Evolutionary conservation across 2,113 vertebrate species (phyloP), one percentile per base, ranked within the genome.

Genomic region (rabbit (Oryctolagus cuniculus)): DNA sequence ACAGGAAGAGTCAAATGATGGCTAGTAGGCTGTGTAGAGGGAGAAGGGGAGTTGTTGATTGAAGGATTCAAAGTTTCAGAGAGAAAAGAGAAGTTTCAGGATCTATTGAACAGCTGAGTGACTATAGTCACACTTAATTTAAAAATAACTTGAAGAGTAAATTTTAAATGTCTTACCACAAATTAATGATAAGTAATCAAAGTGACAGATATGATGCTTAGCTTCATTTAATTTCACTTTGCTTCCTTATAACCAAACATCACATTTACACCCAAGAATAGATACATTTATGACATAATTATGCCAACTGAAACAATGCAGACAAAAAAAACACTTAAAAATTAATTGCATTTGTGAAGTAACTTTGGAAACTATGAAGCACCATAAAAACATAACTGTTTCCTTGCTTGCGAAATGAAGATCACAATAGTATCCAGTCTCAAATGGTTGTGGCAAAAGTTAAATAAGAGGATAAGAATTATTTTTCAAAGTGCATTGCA

Each of bases 11-110:
- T 72, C 34, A 21, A 63, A 61, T 82, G 67, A 58, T 72, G 53
- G 12, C 61, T 25, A n/a, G 12, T 11, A 31, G 17, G 5, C 2
- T 11, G 6, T 1, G 5, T 0, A 4, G 34, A 9, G 17, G 21
- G 64, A 36, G 24, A 6, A 11, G 24, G 36, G 17, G 38, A 51
- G 36, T 21, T 51, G 38, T 49, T 49, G 9, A 36, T 34, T 1
- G 4, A 49, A 93, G 51, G 11, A 15, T 63, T 34, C 7, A 79
- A 55, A 66, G 31, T 73, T 80, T 93, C 17, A 87, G 31, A 38
- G 29, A 31, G 36, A 29, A 63, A 31, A 29, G 22, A 29, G 44
- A 63, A 10, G 3, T 63, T 86, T 80, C 70, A 51, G 79, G 27
- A 79, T 80, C 36, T 53, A 1, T 29, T 51, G 24, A 15, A 72